phyloP scores from a whole-genome alignment of 2,888 invertebrate genomes.

The Endotricha flammealis region DNA sequence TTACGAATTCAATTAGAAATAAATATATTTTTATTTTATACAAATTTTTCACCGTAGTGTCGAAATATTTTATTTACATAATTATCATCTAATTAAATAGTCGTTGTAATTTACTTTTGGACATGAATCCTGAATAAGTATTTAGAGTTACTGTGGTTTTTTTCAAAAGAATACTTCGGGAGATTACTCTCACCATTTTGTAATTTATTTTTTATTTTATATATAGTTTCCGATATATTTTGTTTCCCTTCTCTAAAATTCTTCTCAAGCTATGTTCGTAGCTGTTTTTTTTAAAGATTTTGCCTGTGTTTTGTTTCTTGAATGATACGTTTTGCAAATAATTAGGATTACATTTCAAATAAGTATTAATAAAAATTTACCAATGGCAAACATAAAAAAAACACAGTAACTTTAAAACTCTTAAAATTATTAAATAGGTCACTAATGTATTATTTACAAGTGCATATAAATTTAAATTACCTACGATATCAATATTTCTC shows the following conservation, averaged over 20 bases:
- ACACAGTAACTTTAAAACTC: constrained; percentile 11
- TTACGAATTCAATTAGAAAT: too few species aligned
- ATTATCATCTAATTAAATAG: constrained; percentile 6
- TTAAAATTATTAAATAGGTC: constrained; percentile 10
- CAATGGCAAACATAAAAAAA: too few species aligned
- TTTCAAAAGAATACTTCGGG: not conserved
- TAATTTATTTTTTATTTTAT: too few species aligned
- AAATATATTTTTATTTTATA: constrained; percentile 1
- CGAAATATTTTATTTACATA: constrained; percentile 3
- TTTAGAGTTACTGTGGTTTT: constrained; percentile 2
- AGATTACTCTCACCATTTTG: too few species aligned
- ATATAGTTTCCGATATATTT: too few species aligned
- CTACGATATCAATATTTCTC: constrained; percentile 17
- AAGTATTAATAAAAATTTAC: too few species aligned
- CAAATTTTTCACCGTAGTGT: not conserved
- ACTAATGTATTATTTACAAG: constrained; percentile 27
- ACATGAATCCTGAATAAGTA: constrained; percentile 7
- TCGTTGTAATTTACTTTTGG: constrained; percentile 9
- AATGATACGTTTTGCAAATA: too few species aligned
- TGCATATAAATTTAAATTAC: constrained; percentile 19
- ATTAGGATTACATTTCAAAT: too few species aligned
- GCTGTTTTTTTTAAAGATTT: too few species aligned
- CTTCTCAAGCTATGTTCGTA: too few species aligned
- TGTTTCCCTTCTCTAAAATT: too few species aligned
- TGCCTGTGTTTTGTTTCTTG: too few species aligned